Conservation (phyloP, 2,113 vertebrate species). For the Podarcis muralis region DNA sequence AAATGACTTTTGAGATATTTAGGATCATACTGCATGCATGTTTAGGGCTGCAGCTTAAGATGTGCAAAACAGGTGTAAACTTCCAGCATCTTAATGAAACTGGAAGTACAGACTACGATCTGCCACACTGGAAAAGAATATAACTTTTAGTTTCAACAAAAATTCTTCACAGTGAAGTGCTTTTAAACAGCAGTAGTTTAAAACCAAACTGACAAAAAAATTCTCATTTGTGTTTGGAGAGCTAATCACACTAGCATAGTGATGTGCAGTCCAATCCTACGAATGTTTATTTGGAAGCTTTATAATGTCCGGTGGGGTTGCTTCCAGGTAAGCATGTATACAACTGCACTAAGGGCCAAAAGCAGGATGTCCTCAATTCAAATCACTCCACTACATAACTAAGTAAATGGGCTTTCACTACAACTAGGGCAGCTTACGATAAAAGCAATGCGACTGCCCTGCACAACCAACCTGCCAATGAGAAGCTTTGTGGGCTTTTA, state of each 20-base stretch:
- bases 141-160: not conserved
- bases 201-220: not conserved
- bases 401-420: not conserved
- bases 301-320: not conserved
- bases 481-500: not conserved
- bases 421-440: not conserved
- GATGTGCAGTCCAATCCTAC: not conserved
- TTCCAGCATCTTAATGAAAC: not conserved
- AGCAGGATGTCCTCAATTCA: not conserved
- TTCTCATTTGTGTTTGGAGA: not conserved
- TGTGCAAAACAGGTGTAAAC: not conserved
- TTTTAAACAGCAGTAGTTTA: not conserved
- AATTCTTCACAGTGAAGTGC: not conserved
- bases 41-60: not conserved
- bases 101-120: not conserved
- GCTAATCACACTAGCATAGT: not conserved
- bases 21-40: not conserved
- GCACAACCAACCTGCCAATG: not conserved
- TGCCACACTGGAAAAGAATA: not conserved
- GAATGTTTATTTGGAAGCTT: not conserved
- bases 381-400: not conserved
- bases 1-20: not conserved
- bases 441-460: not conserved
- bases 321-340: not conserved
- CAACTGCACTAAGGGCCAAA: not conserved